Evolutionary conservation across 2,888 invertebrate genomes (phyloP), one percentile per base, ranked within the genome.

Genomic region (Agrotis ipsilon): DNA sequence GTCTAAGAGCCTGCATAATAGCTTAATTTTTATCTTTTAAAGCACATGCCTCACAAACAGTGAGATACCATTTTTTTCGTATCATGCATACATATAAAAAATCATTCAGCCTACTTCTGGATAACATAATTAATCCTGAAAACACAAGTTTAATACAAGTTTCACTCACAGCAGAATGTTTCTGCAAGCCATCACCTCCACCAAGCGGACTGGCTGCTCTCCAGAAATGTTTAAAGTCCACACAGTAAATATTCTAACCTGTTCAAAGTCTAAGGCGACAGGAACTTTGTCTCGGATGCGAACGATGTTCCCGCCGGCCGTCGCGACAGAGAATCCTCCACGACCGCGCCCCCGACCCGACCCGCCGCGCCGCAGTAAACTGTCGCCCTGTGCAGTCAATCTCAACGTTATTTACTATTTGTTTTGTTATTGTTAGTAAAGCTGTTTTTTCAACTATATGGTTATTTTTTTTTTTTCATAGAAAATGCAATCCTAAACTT

Each of bases 281-380:
- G 93, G 86, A 39, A 80, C 57, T 43, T 84, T 70, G 67, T 94
- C 95, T 5, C 94, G 89, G 19, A 94, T 83, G 52, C 94, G 93
- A 67, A 95, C 93, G 74, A 96, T 92, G 89, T 94, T 95, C 3
- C 94, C 93, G 70, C 82, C 92, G 46, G 94, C 91, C 48, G 94
- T 92, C 51, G 94, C 81, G 54, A 93, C 89, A 0, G 92, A 87
- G 76, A 86, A 86, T 0, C 82, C 85, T 73, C 90, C 94, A 58
- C 95, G 92, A 0, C 96, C 95, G 66, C 96, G 92, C 1, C 92
- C 94, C 21, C 92, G 91, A 9, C 74, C 84, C 19, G 89, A 68
- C 0, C 93, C 92, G 72, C 94, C 94, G 76, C 94, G 92, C 18
- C 95, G 89, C 80, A 96, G 86, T 71, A 96, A 78, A 72, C 95